Conservation (phyloP, 2,113 vertebrate species). For the Ictalurus furcatus region DNA sequence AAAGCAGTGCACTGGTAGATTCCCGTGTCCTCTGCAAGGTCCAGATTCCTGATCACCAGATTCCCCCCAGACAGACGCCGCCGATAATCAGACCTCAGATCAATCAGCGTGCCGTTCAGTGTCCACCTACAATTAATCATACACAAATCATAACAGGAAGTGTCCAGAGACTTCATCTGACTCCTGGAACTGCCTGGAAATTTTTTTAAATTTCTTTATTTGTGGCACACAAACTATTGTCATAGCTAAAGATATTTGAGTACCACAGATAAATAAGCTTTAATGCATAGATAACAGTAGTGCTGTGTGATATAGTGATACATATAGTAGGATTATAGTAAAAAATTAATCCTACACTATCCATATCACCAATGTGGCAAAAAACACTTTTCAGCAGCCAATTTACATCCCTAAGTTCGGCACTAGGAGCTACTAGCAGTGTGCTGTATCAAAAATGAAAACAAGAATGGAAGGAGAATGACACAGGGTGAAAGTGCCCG, state of each 20-base stretch:
- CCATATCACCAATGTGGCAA: neutral
- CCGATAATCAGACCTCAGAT: constrained; percentile 84
- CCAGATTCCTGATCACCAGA: constrained; percentile 91
- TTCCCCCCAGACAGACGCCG: constrained; percentile 87
- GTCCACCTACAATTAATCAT: constrained; percentile 84
- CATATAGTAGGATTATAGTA: neutral
- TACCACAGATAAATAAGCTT: neutral
- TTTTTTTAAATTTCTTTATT: neutral
- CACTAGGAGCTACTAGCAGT: neutral
- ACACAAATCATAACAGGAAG: neutral
- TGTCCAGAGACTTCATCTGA: neutral
- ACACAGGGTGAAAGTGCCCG: no score
- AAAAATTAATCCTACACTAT: no score
- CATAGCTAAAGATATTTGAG: neutral
- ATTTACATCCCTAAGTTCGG: neutral
- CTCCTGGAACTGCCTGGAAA: neutral
- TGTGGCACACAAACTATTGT: neutral
- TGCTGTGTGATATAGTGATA: neutral
- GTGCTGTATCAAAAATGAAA: neutral
- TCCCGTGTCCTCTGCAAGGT: constrained; percentile 84
- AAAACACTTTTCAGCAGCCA: neutral
- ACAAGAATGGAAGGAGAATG: no score
- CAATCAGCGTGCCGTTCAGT: constrained; percentile 87
- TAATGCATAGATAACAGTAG: neutral
- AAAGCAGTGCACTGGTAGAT: constrained; percentile 93